Base-by-base conservation (phyloP, 2,888 invertebrate species). In the Seladonia tumulorum region DNA sequence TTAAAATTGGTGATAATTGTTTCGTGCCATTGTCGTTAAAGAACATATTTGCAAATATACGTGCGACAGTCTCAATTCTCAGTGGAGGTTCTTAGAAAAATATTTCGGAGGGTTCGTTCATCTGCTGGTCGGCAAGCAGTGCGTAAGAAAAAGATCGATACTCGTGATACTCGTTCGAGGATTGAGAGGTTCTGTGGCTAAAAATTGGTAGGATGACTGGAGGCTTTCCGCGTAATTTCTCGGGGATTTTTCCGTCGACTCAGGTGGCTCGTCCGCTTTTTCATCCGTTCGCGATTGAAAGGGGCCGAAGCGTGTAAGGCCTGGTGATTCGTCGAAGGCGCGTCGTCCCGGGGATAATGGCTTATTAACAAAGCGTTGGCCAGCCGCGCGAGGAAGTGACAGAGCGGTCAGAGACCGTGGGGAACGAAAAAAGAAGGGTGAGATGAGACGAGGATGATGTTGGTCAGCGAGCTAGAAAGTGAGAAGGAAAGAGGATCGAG, bases 291-390 rank as follows among this genome's bases (percentile, higher is more conserved):
- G 70, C 79, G 82, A 91, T 89, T 82, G 83, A 89, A 90, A 86
- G 76, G 81, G 76, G 68, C 47, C 71, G 66, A 60, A 77, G 88
- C 80, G 89, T 83, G 85, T 77, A 83, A 76, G 63, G 68, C 77
- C 77, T 83, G 76, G 68, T 45, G 85, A 83, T 87, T 77, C 85
- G 80, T 87, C 85, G 83, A 86, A 83, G 87, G 74, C 76, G 79
- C 89, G 89, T 91, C 89, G 79, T 81, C 80, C 68, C 63, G 63
- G 72, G 86, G 84, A 93, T 92, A 92, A 92, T 93, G 89, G 92
- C 90, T 93, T 92, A 92, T 92, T 91, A 92, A 93, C 90, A 89
- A 91, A 92, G 91, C 90, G 84, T 90, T 87, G 82, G 87, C 82
- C 47, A 76, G 89, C 82, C 82, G 85, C 81, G 87, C 86, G 87